Base-by-base conservation (phyloP, 2,888 invertebrate species). In the Monoplex corrugatus region DNA sequence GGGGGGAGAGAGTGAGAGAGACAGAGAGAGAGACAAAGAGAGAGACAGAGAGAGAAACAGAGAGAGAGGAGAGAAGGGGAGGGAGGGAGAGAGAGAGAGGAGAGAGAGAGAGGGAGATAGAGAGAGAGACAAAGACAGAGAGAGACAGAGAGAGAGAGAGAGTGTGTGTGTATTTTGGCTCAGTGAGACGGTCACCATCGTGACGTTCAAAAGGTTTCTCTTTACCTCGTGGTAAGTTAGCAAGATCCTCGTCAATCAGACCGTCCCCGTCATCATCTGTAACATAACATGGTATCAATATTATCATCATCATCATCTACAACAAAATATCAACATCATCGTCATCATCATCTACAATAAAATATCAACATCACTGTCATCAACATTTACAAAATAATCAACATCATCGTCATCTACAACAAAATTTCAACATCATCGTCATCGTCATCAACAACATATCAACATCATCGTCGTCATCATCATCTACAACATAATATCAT, bases 261-360 rank as follows among this genome's bases (percentile, higher is more conserved):
- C 93, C 93, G 86, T 93, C 93, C 8, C 91, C 92, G 43, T 93
- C 93, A 80, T 92, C 91, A 87, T 93, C 93, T 92, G 85, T 0
- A 86, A 89, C 28, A 19, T n/a, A n/a, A n/a, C n/a, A n/a, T n/a
- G n/a, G n/a, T 19, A 57, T 6, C 68, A 6, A 68, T 6, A 68
- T 57, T 28, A 57, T 23, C 10, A 28, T 8, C 50, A 57, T 5
- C 16, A 2, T 10, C 10, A 57, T 5, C 10, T 23, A n/a, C 13
- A 83, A 83, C 23, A 6, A 83, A 19, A 44, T 19, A 57, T 6
- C 68, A 6, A 68, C 16, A 68, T 57, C 57, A 57, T 23, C 10
- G 57, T 8, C 50, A 57, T 5, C 16, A 2, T 10, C 10, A 57
- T 5, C 10, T 23, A n/a, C 13, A 83, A 83, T 40, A 6, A 83